phyloP scores from a whole-genome alignment of 2,113 vertebrate genomes.

The Trachemys scripta region DNA sequence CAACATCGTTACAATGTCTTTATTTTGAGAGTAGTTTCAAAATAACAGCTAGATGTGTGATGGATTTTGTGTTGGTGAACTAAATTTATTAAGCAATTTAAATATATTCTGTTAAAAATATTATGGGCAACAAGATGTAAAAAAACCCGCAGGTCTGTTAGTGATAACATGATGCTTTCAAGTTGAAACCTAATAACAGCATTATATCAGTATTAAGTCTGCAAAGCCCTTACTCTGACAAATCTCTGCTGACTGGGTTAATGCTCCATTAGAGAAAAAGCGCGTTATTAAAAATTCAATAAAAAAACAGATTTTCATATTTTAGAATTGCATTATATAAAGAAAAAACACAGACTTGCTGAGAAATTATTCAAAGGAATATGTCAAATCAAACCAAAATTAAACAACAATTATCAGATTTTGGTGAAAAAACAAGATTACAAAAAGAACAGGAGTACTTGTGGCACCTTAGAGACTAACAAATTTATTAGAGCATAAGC shows the following conservation, averaged over 20 bases:
- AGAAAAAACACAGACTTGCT: neutral
- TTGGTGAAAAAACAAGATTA: neutral
- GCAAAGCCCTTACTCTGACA: slow-evolving; percentile 2
- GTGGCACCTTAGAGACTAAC: too few species aligned
- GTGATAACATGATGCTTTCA: slow-evolving; percentile 20
- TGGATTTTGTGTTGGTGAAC: slow-evolving; percentile 11
- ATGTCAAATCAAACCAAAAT: neutral
- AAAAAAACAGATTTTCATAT: neutral
- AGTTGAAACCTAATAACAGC: slow-evolving; percentile 12
- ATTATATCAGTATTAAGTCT: slow-evolving; percentile 38
- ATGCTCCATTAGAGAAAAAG: neutral
- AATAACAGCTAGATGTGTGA: neutral
- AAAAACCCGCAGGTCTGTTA: neutral
- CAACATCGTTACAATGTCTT: neutral
- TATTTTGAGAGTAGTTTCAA: neutral
- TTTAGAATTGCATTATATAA: slow-evolving; percentile 5
- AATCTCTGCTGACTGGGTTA: slow-evolving; percentile 23
- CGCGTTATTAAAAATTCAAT: slow-evolving; percentile 29
- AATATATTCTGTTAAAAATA: slow-evolving; percentile 25
- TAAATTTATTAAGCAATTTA: slow-evolving; percentile 20
- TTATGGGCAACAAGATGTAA: neutral
- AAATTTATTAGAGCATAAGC: too few species aligned
- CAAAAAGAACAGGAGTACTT: neutral
- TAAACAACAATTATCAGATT: neutral
- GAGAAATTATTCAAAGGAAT: neutral